Evolutionary conservation across 2,113 vertebrate species (phyloP).

Genomic region (Apus apus): DNA sequence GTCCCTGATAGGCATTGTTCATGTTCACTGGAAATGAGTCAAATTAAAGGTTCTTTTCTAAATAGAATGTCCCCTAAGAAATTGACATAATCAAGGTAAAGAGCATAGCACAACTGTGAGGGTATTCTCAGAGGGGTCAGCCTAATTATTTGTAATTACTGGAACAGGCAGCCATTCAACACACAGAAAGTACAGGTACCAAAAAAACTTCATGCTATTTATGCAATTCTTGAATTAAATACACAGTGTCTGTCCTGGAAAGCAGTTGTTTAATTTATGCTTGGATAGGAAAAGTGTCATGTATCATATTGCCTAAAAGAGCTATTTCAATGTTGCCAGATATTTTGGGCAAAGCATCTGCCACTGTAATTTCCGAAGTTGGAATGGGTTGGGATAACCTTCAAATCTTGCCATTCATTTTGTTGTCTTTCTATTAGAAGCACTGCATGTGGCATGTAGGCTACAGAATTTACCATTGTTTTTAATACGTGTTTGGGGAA

Average conservation of each 20-base stretch:
- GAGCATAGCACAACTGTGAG: neutral
- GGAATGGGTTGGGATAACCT: slow-evolving; percentile 20
- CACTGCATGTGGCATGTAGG: neutral
- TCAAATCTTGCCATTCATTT: slow-evolving; percentile 29
- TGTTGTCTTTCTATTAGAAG: slow-evolving; percentile 33
- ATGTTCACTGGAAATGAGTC: neutral
- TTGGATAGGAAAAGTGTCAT: neutral
- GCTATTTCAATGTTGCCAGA: neutral
- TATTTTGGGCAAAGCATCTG: slow-evolving; percentile 48
- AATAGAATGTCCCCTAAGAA: neutral
- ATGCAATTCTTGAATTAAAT: neutral
- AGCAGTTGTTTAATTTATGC: neutral
- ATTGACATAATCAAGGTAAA: neutral
- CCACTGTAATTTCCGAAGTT: slow-evolving; percentile 11
- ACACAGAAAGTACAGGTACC: neutral
- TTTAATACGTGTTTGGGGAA: slow-evolving; percentile 12
- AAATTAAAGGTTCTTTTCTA: neutral
- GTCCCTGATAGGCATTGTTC: neutral
- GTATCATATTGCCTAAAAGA: neutral
- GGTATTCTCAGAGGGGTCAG: neutral
- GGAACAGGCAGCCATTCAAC: neutral
- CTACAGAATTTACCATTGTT: neutral
- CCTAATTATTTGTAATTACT: slow-evolving; percentile 40
- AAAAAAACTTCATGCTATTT: neutral
- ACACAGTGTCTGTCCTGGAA: neutral